Evolutionary conservation across 2,888 invertebrate species (phyloP), one percentile per base, ranked within the genome.

Genomic region (Koerneria pararmatus): DNA sequence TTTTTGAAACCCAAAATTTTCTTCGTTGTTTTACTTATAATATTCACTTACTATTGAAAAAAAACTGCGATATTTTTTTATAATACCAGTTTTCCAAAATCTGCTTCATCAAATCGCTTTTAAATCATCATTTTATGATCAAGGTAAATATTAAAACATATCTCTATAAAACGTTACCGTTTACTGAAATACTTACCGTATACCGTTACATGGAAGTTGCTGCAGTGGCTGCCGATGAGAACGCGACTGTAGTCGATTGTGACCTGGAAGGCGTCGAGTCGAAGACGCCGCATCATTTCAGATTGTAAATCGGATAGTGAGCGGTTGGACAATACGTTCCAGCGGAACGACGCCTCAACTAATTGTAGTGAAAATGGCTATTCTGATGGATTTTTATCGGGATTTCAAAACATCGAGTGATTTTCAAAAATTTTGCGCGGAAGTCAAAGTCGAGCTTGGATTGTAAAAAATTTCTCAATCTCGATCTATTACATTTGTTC

Each of bases 341-440:
- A 75, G 11, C 67, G 65, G 64, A 75, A 71, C 53, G 68, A 71
- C 8, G 75, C 75, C 73, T 75, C 65, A 68, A 69, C 31, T 54
- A 19, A 6, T 53, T 37, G 56, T n/a, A n/a, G n/a, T n/a, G n/a
- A n/a, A n/a, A n/a, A n/a, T n/a, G n/a, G n/a, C n/a, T n/a, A n/a
- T n/a, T n/a, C n/a, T n/a, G n/a, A n/a, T n/a, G n/a, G n/a, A n/a
- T n/a, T n/a, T n/a, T n/a, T n/a, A n/a, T n/a, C n/a, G n/a, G n/a
- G n/a, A n/a, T n/a, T n/a, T n/a, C n/a, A n/a, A n/a, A n/a, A n/a
- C n/a, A n/a, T n/a, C n/a, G n/a, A n/a, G n/a, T n/a, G n/a, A n/a
- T n/a, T n/a, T n/a, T n/a, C n/a, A n/a, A n/a, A n/a, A n/a, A n/a
- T n/a, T n/a, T n/a, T n/a, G n/a, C n/a, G n/a, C n/a, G n/a, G n/a